Evolutionary conservation across 2,888 invertebrate genomes (phyloP).

Genomic region (Hesperia comma): DNA sequence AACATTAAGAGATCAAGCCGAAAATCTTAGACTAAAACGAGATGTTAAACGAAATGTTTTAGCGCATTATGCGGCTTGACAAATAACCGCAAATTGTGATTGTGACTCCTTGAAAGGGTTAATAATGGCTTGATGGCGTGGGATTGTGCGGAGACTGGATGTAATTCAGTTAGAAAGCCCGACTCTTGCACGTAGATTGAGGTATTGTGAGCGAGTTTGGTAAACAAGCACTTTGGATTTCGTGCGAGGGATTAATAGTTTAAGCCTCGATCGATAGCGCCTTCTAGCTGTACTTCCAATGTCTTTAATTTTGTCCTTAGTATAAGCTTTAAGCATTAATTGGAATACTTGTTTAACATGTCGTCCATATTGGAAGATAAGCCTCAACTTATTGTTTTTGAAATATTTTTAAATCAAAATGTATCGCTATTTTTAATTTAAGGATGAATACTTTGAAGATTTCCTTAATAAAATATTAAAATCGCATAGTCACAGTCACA

Average conservation of each 20-base stretch:
- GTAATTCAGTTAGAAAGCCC: conserved; percentile 75
- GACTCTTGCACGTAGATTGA: conserved; percentile 68
- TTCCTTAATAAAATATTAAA: no score
- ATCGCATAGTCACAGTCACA: no score
- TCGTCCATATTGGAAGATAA: no score
- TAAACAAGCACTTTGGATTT: conserved; percentile 51
- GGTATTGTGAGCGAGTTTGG: conserved; percentile 65
- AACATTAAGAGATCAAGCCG: conserved; percentile 64
- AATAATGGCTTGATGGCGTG: conserved; percentile 73
- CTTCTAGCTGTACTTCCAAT: background rate
- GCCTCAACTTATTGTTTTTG: no score
- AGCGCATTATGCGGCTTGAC: conserved; percentile 63
- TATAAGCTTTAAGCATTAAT: background rate
- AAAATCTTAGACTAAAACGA: conserved; percentile 54
- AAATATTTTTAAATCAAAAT: no score
- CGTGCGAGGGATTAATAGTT: conserved; percentile 52
- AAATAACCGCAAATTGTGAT: conserved; percentile 81
- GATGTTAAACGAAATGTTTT: conserved; percentile 57
- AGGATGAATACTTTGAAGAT: no score
- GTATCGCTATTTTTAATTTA: no score
- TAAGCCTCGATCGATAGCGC: conserved; percentile 40
- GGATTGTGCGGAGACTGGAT: conserved; percentile 62
- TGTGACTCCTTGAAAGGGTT: conserved; percentile 80
- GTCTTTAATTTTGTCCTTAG: background rate
- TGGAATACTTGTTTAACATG: background rate